A percentile compares a stretch with the other conserved stretches of the same genome.
Evolutionary conservation across 2,797 vertebrate species (phyloP).

Genomic region (Gallinago solitaria): DNA sequence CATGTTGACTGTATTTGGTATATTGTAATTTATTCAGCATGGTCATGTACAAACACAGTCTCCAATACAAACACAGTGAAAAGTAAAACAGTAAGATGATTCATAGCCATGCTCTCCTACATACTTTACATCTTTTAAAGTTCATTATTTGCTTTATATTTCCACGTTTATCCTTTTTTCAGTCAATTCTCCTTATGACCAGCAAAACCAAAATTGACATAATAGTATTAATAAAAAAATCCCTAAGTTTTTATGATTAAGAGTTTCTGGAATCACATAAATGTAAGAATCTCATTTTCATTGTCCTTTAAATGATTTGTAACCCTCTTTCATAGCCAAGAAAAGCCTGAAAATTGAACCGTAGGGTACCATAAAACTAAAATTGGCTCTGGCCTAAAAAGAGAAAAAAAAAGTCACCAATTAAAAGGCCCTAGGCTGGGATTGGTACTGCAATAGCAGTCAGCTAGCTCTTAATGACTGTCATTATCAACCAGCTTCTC

Average conservation of each 20-base stretch:
- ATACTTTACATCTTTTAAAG: neutral
- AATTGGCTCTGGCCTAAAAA: neutral
- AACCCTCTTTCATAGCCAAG: neutral
- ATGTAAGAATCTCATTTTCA: neutral
- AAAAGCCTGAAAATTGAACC: neutral
- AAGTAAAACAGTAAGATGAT: neutral
- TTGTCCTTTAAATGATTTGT: neutral
- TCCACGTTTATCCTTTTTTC: neutral
- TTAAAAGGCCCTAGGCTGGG: neutral
- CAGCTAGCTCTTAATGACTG: neutral
- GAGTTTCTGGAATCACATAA: neutral
- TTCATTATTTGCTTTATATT: neutral
- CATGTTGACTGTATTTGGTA: neutral
- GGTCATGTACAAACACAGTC: neutral
- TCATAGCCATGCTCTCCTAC: neutral
- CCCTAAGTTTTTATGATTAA: neutral
- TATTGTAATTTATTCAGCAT: neutral
- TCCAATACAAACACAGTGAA: neutral
- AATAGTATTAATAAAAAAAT: neutral
- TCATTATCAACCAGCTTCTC: neutral
- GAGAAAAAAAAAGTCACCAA: rapidly evolving
- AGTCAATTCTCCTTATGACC: neutral
- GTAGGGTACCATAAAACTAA: neutral
- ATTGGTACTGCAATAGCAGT: neutral
- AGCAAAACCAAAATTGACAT: neutral